Base-by-base conservation (phyloP, 2,797 vertebrate species). In the Sebastes hubbsi region DNA sequence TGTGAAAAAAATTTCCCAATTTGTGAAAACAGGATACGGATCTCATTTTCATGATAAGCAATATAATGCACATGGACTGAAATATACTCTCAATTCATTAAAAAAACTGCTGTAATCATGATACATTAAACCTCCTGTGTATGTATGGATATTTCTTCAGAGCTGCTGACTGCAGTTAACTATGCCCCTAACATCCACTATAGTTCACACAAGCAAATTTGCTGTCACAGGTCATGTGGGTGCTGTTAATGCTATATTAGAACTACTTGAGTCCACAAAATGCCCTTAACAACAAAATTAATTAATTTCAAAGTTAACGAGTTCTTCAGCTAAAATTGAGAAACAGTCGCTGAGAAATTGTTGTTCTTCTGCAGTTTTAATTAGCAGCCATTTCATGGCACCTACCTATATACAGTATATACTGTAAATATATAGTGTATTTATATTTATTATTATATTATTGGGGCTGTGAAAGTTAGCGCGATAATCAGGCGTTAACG, bases 151-250 rank as follows among this genome's bases (percentile, higher is more conserved):
- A 55, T 72, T 42, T 71, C 42, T 65, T 60, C 3, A 11, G 60
- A 36, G 46, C 13, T 72, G 71, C 76, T 77, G 71, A 66, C 62
- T 72, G 13, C 36, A 25, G 46, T 68, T 42, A 64, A 29, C 52
- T 22, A 61, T 6, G n/a, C 22, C 46, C 69, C 4, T 3, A 7
- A 63, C 55, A 76, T 55, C 46, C 20, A 24, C 38, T 9, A 22
- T 54, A 1, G 6, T 79, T 75, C 82, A 74, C 36, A 75, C 6
- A 75, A 59, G 65, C 56, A 54, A 79, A 77, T 16, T 20, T 81
- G 76, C 80, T 74, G 71, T 69, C 63, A 71, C 38, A 68, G 69
- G 82, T 78, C 82, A 77, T 60, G 22, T 54, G 72, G 60, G 52
- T 72, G 72, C 58, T 29, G 58, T 84, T 74, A 25, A 4, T 36